Percentiles rank a stretch among this genome's conserved stretches.
Conservation (phyloP, 2,113 vertebrate species). For the Gopherus flavomarginatus region DNA sequence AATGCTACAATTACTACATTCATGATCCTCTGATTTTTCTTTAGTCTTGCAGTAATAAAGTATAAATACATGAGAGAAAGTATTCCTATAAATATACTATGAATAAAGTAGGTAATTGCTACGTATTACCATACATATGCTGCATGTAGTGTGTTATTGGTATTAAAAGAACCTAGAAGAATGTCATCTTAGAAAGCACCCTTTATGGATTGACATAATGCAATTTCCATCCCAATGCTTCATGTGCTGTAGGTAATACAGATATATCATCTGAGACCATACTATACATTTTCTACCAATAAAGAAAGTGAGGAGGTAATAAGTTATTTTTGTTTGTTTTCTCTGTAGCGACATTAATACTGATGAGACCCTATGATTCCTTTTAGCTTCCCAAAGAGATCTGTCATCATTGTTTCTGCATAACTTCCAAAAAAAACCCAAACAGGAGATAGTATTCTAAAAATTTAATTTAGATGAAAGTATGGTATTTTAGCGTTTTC, state of each 20-base stretch:
- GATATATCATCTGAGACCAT: constrained; percentile 1
- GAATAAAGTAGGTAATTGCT: not conserved
- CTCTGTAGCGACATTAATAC: not conserved
- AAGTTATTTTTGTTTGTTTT: not conserved
- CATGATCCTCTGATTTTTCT: not conserved
- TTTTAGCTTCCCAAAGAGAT: constrained; percentile 30
- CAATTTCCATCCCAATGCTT: not conserved
- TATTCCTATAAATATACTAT: not conserved
- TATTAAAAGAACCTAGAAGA: not conserved
- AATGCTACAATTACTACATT: not conserved
- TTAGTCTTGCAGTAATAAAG: not conserved
- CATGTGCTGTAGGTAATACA: not conserved
- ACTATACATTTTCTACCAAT: not conserved
- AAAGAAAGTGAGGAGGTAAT: not conserved
- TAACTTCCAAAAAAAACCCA: constrained; percentile 14
- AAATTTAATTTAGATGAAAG: constrained; percentile 45
- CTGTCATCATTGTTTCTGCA: not conserved
- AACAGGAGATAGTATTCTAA: not conserved
- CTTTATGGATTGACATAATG: not conserved
- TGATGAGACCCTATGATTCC: not conserved
- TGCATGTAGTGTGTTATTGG: not conserved
- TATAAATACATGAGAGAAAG: not conserved
- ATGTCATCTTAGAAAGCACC: not conserved
- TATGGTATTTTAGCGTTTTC: constrained; percentile 24
- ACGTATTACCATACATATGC: not conserved